Base-by-base conservation (phyloP, 2,888 invertebrate species). In the Ormyrus thymus region DNA sequence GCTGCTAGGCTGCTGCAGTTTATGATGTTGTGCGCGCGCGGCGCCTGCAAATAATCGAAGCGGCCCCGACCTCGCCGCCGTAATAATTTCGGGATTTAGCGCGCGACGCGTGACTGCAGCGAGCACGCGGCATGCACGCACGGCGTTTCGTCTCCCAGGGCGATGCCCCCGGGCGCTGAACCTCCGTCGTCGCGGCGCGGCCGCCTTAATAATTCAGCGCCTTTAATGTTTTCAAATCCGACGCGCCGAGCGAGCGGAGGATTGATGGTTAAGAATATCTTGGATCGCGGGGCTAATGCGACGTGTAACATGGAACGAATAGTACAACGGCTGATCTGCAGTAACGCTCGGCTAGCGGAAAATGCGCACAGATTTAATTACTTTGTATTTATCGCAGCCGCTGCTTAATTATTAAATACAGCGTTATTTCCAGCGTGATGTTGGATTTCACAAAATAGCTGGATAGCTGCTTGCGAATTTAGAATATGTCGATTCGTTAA, bases 191-290 rank as follows among this genome's bases (percentile, higher is more conserved):
- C 10, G 0, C 13, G 50, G 79, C 75, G 56, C 55, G 66, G 80
- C 78, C 71, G 79, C 77, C 86, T 87, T 86, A 85, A 88, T 87
- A 86, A 87, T 88, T 87, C 84, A 86, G 86, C 83, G 83, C 84
- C 81, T 85, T 86, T 85, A 85, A 85, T 86, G 83, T 82, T 77
- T 78, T 70, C 73, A 80, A 72, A 76, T 82, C 51, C 61, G 78
- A 50, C 64, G 65, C 53, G 61, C 62, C 46, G 8, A 48, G 13
- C 65, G 61, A 4, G 48, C 48, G 56, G 15, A 29, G 43, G 1
- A 8, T 29, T 6, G 29, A 15, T 13, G 50, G 58, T 51, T 48
- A 65, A 69, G 80, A 74, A 62, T 59, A 46, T 45, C 66, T 51
- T 10, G 50, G 9, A n/a, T 8, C 45, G 43, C 11, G 11, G 46